Base-by-base conservation (phyloP, 2,888 invertebrate genomes). In the Cryptops parisi region DNA sequence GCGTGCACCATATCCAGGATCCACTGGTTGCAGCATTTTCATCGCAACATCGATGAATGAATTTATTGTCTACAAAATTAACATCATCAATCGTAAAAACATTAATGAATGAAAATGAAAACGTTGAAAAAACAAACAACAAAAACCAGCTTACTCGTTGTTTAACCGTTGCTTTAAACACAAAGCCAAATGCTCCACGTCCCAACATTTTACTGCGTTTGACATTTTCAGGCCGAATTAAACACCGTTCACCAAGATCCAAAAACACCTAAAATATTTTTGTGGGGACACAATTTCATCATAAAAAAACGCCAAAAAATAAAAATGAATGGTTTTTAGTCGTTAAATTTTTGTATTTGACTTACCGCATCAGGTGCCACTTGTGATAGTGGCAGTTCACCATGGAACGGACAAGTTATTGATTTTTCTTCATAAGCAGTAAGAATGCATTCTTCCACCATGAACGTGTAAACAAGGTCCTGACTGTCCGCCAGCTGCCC, bases 171-270 rank as follows among this genome's bases (percentile, higher is more conserved):
- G 84, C 90, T 62, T 82, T 79, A 67, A 91, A 90, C 6, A 98
- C 98, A 62, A 96, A 93, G 2, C 97, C 97, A 73, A 97, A 98
- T 0, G 96, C 94, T 1, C 98, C 98, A n/a, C 94, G 80, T 0
- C 97, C 97, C 33, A 91, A 74, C 60, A 74, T 67, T 58, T 71
- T 68, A 2, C 73, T 74, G 54, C 84, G 76, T 44, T 81, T 78
- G 2, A 98, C 79, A 61, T 83, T 81, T 56, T 88, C 86, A 57
- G 85, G 80, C 59, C 82, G 80, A 15, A 96, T 84, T 9, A 90
- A 76, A 60, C 83, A 79, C 38, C 80, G 76, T 46, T 84, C 81
- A 15, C 85, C 85, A 52, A 96, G 76, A 71, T 97, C 97, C 58
- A 88, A 76, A 61, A 97, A 88, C 40, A 91, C 76, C 77, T 81